A percentile compares a stretch with the other conserved stretches of the same genome.
These are phyloP conservation scores for Myrmophylax atrothorax DNA, from an alignment of 2,113 vertebrate species.

Conservation along the genomic window DNA sequence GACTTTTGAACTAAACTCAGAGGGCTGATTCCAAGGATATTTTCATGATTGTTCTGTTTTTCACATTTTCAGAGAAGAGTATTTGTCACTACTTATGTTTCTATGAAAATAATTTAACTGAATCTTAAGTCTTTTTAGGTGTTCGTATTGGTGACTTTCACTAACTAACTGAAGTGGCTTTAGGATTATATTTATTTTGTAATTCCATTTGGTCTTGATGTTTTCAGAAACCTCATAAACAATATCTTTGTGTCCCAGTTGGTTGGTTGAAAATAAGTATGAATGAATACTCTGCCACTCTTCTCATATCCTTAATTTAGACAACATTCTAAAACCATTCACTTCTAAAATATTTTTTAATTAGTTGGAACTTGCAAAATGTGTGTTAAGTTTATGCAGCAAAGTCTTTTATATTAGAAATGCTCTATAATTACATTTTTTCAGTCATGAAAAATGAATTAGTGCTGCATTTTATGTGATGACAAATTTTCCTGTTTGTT, in stretches of 20 bases:
- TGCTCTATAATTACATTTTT: conserved; percentile 74
- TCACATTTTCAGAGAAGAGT: neutral
- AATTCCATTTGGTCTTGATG: neutral
- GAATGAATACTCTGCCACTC: conserved; percentile 31
- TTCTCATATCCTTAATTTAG: conserved; percentile 54
- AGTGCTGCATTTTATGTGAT: conserved; percentile 72
- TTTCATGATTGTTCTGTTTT: neutral
- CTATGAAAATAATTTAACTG: neutral
- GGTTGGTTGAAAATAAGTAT: conserved; percentile 42
- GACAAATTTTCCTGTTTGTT: conserved; percentile 76
- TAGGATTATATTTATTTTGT: neutral
- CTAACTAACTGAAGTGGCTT: neutral
- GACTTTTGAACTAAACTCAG: neutral
- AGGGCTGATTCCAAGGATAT: neutral
- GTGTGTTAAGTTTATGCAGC: conserved; percentile 61
- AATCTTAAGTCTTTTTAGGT: neutral
- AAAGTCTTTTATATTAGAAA: conserved; percentile 73
- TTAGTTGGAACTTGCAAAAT: conserved; percentile 60
- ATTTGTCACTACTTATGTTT: neutral
- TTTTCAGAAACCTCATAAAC: neutral
- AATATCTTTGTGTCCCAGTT: conserved; percentile 5
- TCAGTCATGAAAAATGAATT: conserved; percentile 76
- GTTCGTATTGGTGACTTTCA: neutral
- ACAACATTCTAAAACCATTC: conserved; percentile 60
- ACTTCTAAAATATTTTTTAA: conserved; percentile 61